Percentiles rank a stretch among this genome's conserved stretches.
These are phyloP conservation scores for Toxonevra muliebris DNA, from an alignment of 2,888 invertebrate species.

Conservation along the genomic window DNA sequence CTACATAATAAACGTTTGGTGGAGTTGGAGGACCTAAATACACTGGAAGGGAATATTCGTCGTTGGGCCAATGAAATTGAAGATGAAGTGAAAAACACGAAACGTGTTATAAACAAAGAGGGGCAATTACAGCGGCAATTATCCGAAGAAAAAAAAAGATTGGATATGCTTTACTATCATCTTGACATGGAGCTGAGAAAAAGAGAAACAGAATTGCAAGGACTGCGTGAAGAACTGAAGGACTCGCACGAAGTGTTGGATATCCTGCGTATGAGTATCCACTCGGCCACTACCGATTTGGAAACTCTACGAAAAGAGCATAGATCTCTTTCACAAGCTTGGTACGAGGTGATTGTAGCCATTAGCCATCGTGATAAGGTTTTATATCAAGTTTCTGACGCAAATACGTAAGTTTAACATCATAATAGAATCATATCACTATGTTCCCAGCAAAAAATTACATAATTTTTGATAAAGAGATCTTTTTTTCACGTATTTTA, in stretches of 20 bases:
- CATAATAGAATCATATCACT: too few species aligned
- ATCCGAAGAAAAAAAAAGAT: constrained; percentile 60
- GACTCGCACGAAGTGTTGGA: constrained; percentile 74
- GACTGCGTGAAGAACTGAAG: constrained; percentile 70
- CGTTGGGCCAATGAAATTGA: constrained; percentile 62
- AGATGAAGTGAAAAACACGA: constrained; percentile 59
- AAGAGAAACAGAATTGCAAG: constrained; percentile 72
- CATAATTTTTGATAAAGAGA: too few species aligned
- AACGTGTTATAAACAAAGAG: constrained; percentile 61
- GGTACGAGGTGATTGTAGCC: constrained; percentile 78
- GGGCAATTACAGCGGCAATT: constrained; percentile 61
- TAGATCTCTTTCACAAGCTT: constrained; percentile 74
- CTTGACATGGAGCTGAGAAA: constrained; percentile 77
- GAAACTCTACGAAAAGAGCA: constrained; percentile 77
- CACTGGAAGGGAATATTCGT: constrained; percentile 57
- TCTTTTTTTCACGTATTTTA: too few species aligned
- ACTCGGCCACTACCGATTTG: constrained; percentile 76
- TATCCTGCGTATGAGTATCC: constrained; percentile 69
- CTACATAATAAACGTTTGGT: constrained; percentile 54
- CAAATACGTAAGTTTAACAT: constrained; percentile 67
- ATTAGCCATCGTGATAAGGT: constrained; percentile 76
- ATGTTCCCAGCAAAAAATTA: too few species aligned
- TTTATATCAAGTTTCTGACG: constrained; percentile 70
- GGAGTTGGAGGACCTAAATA: constrained; percentile 58
- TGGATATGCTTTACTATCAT: constrained; percentile 74